Evolutionary conservation across 2,113 vertebrate genomes (phyloP), one percentile per base, ranked within the genome.

Genomic region (Otolemur garnettii): DNA sequence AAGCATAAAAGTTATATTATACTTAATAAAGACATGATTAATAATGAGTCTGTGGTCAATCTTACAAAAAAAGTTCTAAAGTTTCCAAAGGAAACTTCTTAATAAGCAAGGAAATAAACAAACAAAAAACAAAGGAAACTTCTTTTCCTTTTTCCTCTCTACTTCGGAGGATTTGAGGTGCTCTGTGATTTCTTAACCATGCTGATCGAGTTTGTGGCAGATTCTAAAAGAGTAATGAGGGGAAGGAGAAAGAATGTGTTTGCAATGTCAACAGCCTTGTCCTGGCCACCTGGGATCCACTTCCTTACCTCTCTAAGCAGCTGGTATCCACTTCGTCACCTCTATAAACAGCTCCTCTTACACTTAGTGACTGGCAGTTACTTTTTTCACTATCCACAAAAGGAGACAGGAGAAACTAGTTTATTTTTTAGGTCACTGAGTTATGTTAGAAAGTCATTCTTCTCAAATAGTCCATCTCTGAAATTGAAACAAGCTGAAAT

Each of bases 41-140:
- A 88, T 45, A 90, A 78, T 50, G n/a, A 64, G 14, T 53, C n/a
- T n/a, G 2, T 55, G 13, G 17, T 78, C 62, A 75, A 93, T 71
- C n/a, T 95, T 89, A 14, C 18, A 79, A 88, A 93, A n/a, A 93
- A 93, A 24, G 9, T 57, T 38, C 35, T 60, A 26, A 35, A 28
- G 4, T 81, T 92, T 95, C 72, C 11, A 85, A 18, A 35, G 5
- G 53, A 81, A 87, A 88, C 10, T 74, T 79, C 60, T 28, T 45
- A 45, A 45, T 45, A 45, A 45, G 8, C 45, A 45, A 45, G 45
- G 8, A 45, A 45, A 45, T 45, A 45, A 50, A 50, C 8, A 50
- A 50, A 50, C 10, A 50, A 50, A 50, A 50, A 10, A 50, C 45
- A 50, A 50, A 50, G 7, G 45, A 50, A 50, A 50, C 45, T 79